These are phyloP conservation scores for Eupsittula cactorum DNA, from an alignment of 2,113 vertebrate genomes.

Conservation along the genomic window DNA sequence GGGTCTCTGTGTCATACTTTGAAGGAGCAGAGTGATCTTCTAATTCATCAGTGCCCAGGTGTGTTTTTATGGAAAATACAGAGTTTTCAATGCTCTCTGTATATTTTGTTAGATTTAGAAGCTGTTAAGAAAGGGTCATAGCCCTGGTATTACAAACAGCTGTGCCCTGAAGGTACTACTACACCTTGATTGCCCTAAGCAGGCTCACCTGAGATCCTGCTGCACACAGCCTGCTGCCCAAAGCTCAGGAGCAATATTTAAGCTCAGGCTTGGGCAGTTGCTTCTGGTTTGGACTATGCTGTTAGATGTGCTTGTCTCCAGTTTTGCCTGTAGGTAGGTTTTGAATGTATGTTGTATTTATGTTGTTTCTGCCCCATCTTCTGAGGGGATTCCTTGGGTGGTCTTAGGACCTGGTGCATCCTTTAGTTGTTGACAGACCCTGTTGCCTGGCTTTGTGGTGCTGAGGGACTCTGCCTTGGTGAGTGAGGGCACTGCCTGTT, in stretches of 20 bases:
- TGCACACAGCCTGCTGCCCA: neutral
- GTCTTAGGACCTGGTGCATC: neutral
- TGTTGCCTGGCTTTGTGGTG: neutral
- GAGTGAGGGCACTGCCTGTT: neutral
- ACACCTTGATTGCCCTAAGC: rapidly evolving
- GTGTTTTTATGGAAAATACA: neutral
- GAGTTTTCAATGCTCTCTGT: neutral
- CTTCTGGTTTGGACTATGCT: rapidly evolving
- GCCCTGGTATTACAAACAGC: too few relatives aligned
- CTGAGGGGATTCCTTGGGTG: rapidly evolving
- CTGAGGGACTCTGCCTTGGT: neutral
- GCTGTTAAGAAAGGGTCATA: neutral
- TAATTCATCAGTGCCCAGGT: neutral
- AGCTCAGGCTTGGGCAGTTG: neutral
- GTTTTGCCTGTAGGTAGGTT: rapidly evolving
- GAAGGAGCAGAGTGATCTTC: neutral
- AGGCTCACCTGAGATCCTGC: neutral
- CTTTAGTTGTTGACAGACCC: rapidly evolving
- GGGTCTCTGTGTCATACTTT: neutral
- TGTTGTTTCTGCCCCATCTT: neutral
- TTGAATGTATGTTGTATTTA: rapidly evolving
- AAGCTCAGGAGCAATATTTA: neutral
- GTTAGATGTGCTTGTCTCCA: neutral
- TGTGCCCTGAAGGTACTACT: neutral
- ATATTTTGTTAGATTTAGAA: neutral